phyloP scores from a whole-genome alignment of 2,113 vertebrate genomes.

The Eolophus roseicapilla region DNA sequence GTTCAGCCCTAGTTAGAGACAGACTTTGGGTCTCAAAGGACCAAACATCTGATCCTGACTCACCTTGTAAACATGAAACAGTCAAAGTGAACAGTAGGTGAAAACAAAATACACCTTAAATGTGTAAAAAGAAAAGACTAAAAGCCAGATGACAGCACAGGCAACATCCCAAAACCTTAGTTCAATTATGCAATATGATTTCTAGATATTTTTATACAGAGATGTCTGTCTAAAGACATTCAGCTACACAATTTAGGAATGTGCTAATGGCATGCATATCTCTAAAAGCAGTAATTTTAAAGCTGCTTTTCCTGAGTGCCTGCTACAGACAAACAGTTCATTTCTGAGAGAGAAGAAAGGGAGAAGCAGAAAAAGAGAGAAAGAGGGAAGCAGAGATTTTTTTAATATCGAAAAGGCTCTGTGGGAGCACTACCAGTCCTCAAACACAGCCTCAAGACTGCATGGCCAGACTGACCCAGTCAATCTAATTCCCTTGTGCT shows the following conservation, averaged over 20 bases:
- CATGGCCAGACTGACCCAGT: background rate
- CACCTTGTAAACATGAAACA: background rate
- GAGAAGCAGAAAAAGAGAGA: background rate
- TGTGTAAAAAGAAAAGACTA: background rate
- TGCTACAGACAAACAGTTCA: background rate
- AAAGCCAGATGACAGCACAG: background rate
- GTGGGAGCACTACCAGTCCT: background rate
- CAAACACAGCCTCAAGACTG: background rate
- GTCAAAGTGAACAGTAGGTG: background rate
- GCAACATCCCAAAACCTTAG: background rate
- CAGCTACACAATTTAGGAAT: background rate
- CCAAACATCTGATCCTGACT: background rate
- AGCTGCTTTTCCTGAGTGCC: background rate
- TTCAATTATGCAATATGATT: background rate
- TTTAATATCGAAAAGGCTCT: background rate
- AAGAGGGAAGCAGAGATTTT: background rate
- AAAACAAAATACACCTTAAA: background rate
- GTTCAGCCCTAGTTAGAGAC: background rate
- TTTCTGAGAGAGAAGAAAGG: background rate
- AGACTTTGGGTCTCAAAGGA: background rate
- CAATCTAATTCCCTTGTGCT: background rate
- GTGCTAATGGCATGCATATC: background rate
- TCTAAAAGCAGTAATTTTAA: constrained; percentile 15
- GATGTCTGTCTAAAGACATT: background rate
- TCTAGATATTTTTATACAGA: background rate